Evolutionary conservation across 2,797 vertebrate genomes (phyloP).

Genomic region (Falco biarmicus): DNA sequence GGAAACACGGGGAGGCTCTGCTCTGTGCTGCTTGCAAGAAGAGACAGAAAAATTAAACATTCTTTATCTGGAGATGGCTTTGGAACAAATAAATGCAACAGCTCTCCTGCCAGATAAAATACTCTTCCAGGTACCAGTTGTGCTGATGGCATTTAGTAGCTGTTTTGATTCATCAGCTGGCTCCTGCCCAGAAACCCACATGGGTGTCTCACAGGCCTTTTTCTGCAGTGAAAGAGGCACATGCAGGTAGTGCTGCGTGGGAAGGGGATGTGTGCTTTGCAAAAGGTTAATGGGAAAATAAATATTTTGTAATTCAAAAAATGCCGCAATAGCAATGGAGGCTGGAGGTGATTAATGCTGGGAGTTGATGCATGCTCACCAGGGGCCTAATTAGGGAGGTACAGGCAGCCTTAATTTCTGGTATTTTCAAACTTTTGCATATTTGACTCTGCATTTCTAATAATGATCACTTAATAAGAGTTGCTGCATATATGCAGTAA

Average conservation of each 20-base stretch:
- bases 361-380: background rate
- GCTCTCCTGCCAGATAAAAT: background rate
- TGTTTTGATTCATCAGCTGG: background rate
- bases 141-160: background rate
- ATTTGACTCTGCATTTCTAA: background rate
- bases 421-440: background rate
- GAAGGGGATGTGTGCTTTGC: background rate
- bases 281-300: background rate
- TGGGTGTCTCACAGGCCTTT: background rate
- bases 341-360: background rate
- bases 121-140: background rate
- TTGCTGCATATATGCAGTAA: background rate
- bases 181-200: background rate
- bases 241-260: background rate
- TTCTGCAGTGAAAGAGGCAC: background rate
- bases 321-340: background rate
- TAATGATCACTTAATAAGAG: background rate
- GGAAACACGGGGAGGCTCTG: background rate
- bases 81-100: background rate
- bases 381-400: slow-evolving; percentile 33
- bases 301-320: background rate
- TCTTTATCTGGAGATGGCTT: background rate
- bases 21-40: background rate
- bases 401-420: background rate
- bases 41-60: background rate